These are phyloP conservation scores for Myxocyprinus asiaticus DNA, from an alignment of 2,113 vertebrate species.

Conservation along the genomic window DNA sequence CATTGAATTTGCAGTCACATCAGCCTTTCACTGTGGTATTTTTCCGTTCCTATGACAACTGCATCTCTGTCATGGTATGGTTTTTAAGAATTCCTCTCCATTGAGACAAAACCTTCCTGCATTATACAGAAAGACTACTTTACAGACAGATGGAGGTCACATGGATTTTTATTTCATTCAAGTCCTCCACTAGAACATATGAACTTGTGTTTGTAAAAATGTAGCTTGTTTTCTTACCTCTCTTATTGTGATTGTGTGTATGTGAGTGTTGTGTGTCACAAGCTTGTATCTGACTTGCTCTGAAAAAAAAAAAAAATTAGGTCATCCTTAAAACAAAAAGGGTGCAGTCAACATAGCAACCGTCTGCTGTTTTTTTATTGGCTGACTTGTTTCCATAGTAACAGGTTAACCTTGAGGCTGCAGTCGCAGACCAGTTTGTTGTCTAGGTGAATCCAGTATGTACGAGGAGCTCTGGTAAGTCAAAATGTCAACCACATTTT, in stretches of 20 bases:
- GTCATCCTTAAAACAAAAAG: slow-evolving; percentile 82
- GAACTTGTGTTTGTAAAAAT: slow-evolving; percentile 35
- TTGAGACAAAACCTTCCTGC: slow-evolving; percentile 22
- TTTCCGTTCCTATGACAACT: slow-evolving; percentile 56
- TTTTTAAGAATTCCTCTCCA: slow-evolving; percentile 14
- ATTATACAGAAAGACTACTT: slow-evolving; percentile 8
- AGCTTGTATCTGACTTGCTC: slow-evolving; percentile 64
- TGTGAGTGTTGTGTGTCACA: slow-evolving; percentile 33
- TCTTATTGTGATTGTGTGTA: slow-evolving; percentile 9
- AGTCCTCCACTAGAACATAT: slow-evolving; percentile 38
- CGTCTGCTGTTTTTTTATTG: slow-evolving; percentile 78
- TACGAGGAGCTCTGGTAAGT: slow-evolving; percentile 66
- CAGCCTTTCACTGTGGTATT: slow-evolving; percentile 18
- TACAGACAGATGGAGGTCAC: slow-evolving; percentile 2
- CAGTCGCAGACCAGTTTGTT: slow-evolving; percentile 72
- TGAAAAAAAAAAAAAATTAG: slow-evolving; percentile 68
- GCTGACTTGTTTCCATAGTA: slow-evolving; percentile 79
- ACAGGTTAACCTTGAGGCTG: slow-evolving; percentile 83
- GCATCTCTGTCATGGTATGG: slow-evolving; percentile 39
- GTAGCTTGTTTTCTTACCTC: slow-evolving; percentile 1
- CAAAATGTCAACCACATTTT: slow-evolving; percentile 63
- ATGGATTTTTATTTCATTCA: slow-evolving; percentile 7
- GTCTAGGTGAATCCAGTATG: slow-evolving; percentile 73
- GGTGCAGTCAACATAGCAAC: slow-evolving; percentile 79
- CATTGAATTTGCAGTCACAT: slow-evolving; percentile 26